Evolutionary conservation across 2,888 invertebrate genomes (phyloP), one percentile per base, ranked within the genome.

Genomic region (Drosophila kanekoi): DNA sequence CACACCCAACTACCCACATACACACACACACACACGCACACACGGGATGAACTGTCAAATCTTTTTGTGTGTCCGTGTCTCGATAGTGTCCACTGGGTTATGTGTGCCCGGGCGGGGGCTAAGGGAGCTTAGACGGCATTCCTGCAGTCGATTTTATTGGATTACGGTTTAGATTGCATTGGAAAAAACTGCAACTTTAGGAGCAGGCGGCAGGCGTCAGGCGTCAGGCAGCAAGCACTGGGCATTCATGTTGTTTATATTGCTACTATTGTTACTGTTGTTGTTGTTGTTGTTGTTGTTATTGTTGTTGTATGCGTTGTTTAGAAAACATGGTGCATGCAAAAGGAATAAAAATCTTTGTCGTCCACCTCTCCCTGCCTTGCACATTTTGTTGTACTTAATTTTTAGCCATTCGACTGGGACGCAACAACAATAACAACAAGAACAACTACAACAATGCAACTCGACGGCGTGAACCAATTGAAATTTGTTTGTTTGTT

Each of bases 401-500:
- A 58, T 65, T 65, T 70, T 80, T 72, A 61, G 44, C 40, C 44
- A 66, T 77, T 58, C 54, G 59, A 60, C 48, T 47, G 16, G 28
- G 40, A 49, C 40, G 9, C 45, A 40, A 18, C 51, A 63, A 47
- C 59, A 72, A 23, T 4, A 23, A 23, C 23, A 23, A 18, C 18
- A 68, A 44, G 53, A 66, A 62, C 35, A 40, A 52, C 11, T 11
- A 11, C 11, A 35, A 4, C 35, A 35, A 35, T 28, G 28, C 28
- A 63, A 48, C 65, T 53, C 43, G 41, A 63, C 61, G 67, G 69
- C 72, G 79, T 77, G 51, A 83, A 81, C 79, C 82, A 90, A 90
- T 91, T 91, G 88, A 84, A 90, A 88, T 83, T 85, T 81, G 89
- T 85, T 90, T 89, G 90, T 88, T 57, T 58, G 89, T 85, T 90